A percentile compares a stretch with the other conserved stretches of the same genome.
Evolutionary conservation across 2,113 vertebrate genomes (phyloP).

Genomic region (Pelvicachromis taeniatus): DNA sequence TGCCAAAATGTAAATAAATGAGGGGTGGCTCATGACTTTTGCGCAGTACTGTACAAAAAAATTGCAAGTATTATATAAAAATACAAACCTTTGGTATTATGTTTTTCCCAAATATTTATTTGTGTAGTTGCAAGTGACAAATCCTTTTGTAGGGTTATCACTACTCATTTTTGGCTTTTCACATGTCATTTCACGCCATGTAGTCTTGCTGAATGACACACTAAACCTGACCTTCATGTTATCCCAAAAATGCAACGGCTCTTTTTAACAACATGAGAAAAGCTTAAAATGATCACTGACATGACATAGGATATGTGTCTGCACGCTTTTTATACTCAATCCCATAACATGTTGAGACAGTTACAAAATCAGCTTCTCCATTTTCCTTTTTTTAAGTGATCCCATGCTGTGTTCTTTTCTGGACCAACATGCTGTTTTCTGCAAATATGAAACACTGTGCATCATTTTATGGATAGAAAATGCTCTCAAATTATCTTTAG

Average conservation of each 20-base stretch:
- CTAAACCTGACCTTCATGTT: not conserved
- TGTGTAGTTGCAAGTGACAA: not conserved
- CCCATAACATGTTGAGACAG: not conserved
- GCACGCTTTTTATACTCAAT: not conserved
- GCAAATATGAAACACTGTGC: not conserved
- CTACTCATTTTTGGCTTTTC: not conserved
- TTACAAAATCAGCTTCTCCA: not conserved
- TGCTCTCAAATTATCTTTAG: constrained; percentile 29
- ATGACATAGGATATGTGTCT: not conserved
- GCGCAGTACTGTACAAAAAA: not conserved
- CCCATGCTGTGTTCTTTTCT: not conserved
- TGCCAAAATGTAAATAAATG: not conserved
- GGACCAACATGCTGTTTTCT: not conserved
- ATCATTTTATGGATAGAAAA: not conserved
- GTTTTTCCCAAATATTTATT: not conserved
- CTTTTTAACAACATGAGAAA: not conserved
- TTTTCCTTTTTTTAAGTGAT: not conserved
- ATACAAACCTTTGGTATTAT: not conserved
- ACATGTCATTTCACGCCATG: not conserved
- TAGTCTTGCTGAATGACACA: not conserved
- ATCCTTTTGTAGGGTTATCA: not conserved
- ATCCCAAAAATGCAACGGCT: not conserved
- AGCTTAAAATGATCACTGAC: not conserved
- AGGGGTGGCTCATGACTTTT: not conserved
- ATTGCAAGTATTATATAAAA: not conserved